Evolutionary conservation across 2,888 invertebrate genomes (phyloP).

Genomic region (Amphimallon solstitiale): DNA sequence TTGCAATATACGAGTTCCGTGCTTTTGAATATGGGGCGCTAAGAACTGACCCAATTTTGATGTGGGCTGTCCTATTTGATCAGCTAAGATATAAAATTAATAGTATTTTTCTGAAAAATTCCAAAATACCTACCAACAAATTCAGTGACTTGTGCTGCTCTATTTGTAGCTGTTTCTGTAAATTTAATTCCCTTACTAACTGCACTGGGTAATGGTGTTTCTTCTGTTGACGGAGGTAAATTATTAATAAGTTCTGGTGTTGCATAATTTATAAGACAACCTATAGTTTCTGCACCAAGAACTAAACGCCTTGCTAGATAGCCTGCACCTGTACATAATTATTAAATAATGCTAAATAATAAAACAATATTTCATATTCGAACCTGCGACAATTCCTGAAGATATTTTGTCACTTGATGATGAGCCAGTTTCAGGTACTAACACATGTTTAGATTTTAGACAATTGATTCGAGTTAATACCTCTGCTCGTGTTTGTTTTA

Average conservation of each 20-base stretch:
- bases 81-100: conserved; percentile 57
- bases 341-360: conserved; percentile 1
- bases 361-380: conserved; percentile 33
- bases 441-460: conserved; percentile 47
- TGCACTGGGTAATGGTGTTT: conserved; percentile 65
- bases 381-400: conserved; percentile 56
- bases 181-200: conserved; percentile 70
- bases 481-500: conserved; percentile 70
- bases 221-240: conserved; percentile 63
- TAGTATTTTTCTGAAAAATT: background rate
- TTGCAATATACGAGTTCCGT: conserved; percentile 70
- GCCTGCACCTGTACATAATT: conserved; percentile 70
- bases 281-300: conserved; percentile 73
- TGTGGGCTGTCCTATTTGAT: conserved; percentile 74
- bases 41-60: conserved; percentile 72
- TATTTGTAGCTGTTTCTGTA: conserved; percentile 73
- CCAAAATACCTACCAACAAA: conserved; percentile 70
- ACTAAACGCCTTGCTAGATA: conserved; percentile 74
- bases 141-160: conserved; percentile 75
- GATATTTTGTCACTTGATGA: conserved; percentile 53
- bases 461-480: conserved; percentile 63
- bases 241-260: conserved; percentile 72
- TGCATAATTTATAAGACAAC: conserved; percentile 68
- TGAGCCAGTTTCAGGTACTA: background rate
- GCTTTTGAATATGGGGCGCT: conserved; percentile 75